Percentiles rank a stretch among this genome's conserved stretches.
phyloP scores from a whole-genome alignment of 2,888 invertebrate species.

The Penaeus monodon region DNA sequence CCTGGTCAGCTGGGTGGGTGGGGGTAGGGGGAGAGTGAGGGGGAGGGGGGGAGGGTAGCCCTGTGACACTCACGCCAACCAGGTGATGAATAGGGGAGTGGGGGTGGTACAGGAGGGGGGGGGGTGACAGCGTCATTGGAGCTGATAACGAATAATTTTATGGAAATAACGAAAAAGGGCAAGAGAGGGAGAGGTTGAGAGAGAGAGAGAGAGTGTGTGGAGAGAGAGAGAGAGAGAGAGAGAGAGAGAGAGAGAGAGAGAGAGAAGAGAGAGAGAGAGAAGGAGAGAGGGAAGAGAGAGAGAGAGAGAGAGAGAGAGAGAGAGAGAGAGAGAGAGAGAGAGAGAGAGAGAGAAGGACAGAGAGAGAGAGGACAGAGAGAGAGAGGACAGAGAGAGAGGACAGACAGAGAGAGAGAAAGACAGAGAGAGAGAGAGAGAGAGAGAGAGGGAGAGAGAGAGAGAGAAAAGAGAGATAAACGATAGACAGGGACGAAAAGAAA shows the following conservation, averaged over 20 bases:
- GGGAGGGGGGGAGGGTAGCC: neutral
- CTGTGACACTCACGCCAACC: neutral
- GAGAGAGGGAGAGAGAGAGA: neutral
- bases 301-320: too few species aligned
- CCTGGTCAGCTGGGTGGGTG: too few species aligned
- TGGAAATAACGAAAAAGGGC: neutral
- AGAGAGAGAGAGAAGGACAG: neutral
- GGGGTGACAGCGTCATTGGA: too few species aligned
- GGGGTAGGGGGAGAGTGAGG: neutral
- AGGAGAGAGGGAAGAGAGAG: neutral
- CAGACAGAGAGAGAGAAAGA: constrained; percentile 27
- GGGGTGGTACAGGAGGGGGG: neutral
- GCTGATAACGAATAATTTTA: neutral
- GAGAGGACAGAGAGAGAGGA: constrained; percentile 18
- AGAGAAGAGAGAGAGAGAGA: neutral
- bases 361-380: constrained; percentile 11
- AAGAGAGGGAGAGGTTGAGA: neutral
- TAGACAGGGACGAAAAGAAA: neutral
- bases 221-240: too few species aligned
- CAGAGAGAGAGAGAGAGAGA: neutral
- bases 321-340: too few species aligned
- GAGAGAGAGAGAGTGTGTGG: neutral
- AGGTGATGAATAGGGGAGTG: neutral
- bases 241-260: neutral
- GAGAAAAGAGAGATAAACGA: neutral